A percentile compares a stretch with the other conserved stretches of the same genome.
phyloP scores from a whole-genome alignment of 1,140 invertebrate species.

The Gryllus bimaculatus region DNA sequence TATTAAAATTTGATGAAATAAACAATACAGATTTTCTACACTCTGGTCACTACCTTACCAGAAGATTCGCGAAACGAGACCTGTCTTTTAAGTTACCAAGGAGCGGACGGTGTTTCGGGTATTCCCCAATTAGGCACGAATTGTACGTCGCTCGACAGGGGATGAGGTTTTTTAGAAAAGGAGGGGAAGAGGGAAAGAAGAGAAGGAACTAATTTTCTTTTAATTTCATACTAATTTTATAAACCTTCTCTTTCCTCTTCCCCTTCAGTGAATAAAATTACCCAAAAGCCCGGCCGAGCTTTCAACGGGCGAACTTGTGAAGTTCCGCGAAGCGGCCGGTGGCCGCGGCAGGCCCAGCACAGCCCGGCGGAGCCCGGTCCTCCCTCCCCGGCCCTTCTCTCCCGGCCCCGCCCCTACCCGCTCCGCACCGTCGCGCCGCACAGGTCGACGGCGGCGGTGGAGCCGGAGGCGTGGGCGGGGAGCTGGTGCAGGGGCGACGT shows the following conservation, averaged over 20 bases:
- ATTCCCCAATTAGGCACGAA: not conserved
- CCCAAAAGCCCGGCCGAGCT: not conserved
- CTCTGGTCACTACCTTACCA: not conserved
- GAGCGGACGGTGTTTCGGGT: not conserved
- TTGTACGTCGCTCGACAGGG: not conserved
- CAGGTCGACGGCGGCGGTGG: no score
- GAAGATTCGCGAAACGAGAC: not conserved
- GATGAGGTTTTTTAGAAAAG: not conserved
- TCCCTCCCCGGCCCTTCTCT: no score
- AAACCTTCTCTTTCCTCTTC: not conserved
- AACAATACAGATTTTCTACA: not conserved
- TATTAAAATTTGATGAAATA: not conserved
- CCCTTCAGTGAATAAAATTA: not conserved
- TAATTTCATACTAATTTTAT: conserved; percentile 6
- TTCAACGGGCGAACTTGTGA: conserved; percentile 3
- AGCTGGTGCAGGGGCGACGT: no score
- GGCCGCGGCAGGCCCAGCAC: not conserved
- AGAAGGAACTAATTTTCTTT: conserved; percentile 5
- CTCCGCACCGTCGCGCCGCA: no score
- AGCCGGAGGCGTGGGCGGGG: no score
- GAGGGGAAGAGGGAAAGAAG: not conserved
- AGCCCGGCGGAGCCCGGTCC: not conserved
- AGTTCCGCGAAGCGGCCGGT: not conserved
- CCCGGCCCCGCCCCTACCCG: no score
- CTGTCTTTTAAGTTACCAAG: not conserved